Conservation (phyloP, 2,113 vertebrate species). For the Ophiodon elongatus region DNA sequence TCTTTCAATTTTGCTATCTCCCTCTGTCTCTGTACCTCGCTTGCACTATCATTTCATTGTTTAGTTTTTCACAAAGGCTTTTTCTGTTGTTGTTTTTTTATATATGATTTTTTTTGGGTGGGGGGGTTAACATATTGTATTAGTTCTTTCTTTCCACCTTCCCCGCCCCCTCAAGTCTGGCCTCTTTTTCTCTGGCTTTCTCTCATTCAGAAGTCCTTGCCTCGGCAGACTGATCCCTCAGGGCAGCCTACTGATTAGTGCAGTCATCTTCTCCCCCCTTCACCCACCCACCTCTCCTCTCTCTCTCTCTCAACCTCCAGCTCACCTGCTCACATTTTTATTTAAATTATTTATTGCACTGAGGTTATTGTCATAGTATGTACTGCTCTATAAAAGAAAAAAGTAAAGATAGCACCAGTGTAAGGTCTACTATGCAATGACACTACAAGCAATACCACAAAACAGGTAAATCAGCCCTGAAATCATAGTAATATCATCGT, state of each 20-base stretch:
- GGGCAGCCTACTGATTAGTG: slow-evolving; percentile 78
- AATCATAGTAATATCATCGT: neutral
- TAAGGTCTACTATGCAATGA: neutral
- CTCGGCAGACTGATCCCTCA: slow-evolving; percentile 63
- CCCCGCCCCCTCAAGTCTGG: slow-evolving; percentile 14
- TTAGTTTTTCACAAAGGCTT: slow-evolving; percentile 42
- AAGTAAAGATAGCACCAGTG: neutral
- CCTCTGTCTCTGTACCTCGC: slow-evolving; percentile 26
- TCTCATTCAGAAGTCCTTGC: slow-evolving; percentile 73
- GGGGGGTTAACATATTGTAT: slow-evolving; percentile 39
- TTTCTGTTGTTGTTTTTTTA: slow-evolving; percentile 17
- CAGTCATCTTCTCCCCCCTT: slow-evolving; percentile 54
- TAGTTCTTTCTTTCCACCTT: slow-evolving; percentile 24
- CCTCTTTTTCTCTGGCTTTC: slow-evolving; percentile 58
- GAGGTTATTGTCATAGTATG: slow-evolving; percentile 35
- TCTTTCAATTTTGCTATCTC: slow-evolving; percentile 57
- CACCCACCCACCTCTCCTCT: neutral
- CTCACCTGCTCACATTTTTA: slow-evolving; percentile 52
- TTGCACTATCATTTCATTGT: slow-evolving; percentile 64
- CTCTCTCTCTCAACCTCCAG: slow-evolving; percentile 18
- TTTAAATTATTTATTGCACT: slow-evolving; percentile 58
- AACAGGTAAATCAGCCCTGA: neutral
- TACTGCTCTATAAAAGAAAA: slow-evolving; percentile 24
- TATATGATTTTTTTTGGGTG: neutral
- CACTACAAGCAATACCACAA: neutral